Evolutionary conservation across 2,797 vertebrate genomes (phyloP), one percentile per base, ranked within the genome.

Genomic region (Valencia hispanica): DNA sequence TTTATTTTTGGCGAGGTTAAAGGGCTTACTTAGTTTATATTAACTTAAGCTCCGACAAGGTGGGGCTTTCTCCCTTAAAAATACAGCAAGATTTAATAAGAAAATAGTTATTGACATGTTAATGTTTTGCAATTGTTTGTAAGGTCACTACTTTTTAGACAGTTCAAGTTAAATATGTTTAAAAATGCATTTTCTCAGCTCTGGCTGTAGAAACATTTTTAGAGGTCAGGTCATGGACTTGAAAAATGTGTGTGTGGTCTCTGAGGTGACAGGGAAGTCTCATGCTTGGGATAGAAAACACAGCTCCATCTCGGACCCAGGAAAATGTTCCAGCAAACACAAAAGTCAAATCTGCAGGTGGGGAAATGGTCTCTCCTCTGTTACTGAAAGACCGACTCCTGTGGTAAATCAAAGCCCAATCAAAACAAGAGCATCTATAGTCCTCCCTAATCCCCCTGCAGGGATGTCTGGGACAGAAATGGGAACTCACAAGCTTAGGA

Each of bases 171-270:
- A 11, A 70, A 71, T 41, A 25, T 25, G 55, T 8, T 39, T 48
- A n/a, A n/a, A 14, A 27, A 27, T 2, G 7, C 10, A 32, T 75
- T 61, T n/a, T n/a, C 41, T 15, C 47, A 10, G 0, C 48, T 48
- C 12, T 70, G 75, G 45, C 25, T 36, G 11, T 39, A 61, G 36
- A 76, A 59, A 39, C 53, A 14, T 36, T 36, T 69, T 57, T 61
- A 15, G 5, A 70, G 65, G 81, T 86, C 70, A 55, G 61, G 50
- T 77, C 15, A 59, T 15, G 70, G 47, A 1, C 27, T 25, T 41
- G 74, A 75, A 76, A 79, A 84, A n/a, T 88, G 72, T 61, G 53
- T 61, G n/a, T 22, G 86, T 84, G 90, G 87, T 87, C 85, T 84
- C 48, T 57, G 73, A 3, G 5, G 79, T 4, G 51, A 48, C 61